These are phyloP conservation scores for Drosophila mulleri DNA, from an alignment of 2,888 invertebrate species.

Conservation along the genomic window DNA sequence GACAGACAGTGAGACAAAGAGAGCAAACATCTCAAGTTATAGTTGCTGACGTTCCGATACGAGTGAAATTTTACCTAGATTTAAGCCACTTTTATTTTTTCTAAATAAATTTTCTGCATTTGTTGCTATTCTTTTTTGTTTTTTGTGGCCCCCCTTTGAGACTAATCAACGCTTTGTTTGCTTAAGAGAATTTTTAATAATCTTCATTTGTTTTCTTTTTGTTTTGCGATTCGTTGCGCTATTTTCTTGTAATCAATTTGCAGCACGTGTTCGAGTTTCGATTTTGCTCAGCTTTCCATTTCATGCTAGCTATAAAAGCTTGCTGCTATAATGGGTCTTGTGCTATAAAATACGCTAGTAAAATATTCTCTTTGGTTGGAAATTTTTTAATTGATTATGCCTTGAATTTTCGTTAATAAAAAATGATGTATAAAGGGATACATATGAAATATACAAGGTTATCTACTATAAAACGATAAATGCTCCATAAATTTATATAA, in stretches of 20 bases:
- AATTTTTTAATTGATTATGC: background rate
- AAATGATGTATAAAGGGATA: background rate
- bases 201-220: constrained; percentile 20
- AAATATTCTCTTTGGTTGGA: background rate
- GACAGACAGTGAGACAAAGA: background rate
- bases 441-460: background rate
- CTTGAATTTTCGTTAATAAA: background rate
- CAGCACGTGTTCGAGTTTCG: constrained; percentile 62
- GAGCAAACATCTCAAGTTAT: constrained; percentile 7
- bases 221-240: constrained; percentile 16
- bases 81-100: constrained; percentile 34
- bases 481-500: background rate
- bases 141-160: constrained; percentile 13
- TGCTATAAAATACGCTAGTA: constrained; percentile 14
- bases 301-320: constrained; percentile 39
- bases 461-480: background rate
- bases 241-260: constrained; percentile 65
- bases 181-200: constrained; percentile 51
- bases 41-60: constrained; percentile 16
- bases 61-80: constrained; percentile 33
- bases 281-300: constrained; percentile 66
- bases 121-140: constrained; percentile 5
- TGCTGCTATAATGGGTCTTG: constrained; percentile 5
- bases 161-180: constrained; percentile 55
- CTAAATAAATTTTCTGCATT: background rate